A percentile compares a stretch with the other conserved stretches of the same genome.
Conservation (phyloP, 1,140 invertebrate species). For the Ostrea denselamellosa region DNA sequence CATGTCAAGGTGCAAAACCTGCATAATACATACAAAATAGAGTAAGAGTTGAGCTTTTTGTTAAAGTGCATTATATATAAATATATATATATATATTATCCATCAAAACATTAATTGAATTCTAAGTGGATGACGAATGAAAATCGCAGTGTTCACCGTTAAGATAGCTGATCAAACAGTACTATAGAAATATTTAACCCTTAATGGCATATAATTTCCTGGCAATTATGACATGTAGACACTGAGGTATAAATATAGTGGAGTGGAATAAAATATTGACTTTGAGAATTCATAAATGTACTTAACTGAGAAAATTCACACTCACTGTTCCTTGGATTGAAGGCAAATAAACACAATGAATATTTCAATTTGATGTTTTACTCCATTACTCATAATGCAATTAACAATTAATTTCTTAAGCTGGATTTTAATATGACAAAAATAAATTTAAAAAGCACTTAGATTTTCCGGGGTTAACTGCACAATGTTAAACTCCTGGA, state of each 20-base stretch:
- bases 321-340: neutral
- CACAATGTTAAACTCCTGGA: neutral
- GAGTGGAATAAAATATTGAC: neutral
- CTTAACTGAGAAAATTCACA: neutral
- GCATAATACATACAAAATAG: too few relatives aligned
- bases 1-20: too few relatives aligned
- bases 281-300: neutral
- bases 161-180: neutral
- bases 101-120: neutral
- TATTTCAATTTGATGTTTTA: slow-evolving; percentile 9
- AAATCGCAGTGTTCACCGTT: neutral
- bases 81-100: too few relatives aligned
- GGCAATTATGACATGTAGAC: neutral
- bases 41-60: too few relatives aligned
- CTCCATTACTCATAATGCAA: slow-evolving; percentile 15
- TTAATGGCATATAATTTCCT: neutral
- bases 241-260: neutral
- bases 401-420: slow-evolving; percentile 40
- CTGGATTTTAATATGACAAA: slow-evolving; percentile 17
- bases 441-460: slow-evolving; percentile 28
- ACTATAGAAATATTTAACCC: neutral
- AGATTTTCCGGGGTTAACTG: neutral
- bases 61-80: too few relatives aligned
- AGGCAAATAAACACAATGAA: neutral
- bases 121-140: neutral